Percentiles rank a stretch among this genome's conserved stretches.
These are phyloP conservation scores for Drosophila subquinaria DNA, from an alignment of 2,888 invertebrate genomes.

Conservation along the genomic window DNA sequence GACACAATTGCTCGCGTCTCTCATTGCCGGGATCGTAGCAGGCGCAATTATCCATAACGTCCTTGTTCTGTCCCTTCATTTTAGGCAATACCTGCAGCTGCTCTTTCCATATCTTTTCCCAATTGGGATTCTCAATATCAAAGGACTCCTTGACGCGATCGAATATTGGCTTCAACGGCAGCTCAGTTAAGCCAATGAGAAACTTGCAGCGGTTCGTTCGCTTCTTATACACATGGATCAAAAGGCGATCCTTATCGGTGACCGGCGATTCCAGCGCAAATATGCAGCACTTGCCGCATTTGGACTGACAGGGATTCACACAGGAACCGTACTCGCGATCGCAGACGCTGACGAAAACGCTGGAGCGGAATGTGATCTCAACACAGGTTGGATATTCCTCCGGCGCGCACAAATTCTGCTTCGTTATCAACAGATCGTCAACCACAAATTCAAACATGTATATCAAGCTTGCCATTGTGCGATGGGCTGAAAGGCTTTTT, in stretches of 20 bases:
- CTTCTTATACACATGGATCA: conserved; percentile 83
- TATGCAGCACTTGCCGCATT: conserved; percentile 83
- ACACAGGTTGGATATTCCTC: conserved; percentile 85
- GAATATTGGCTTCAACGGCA: conserved; percentile 81
- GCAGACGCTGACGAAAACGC: conserved; percentile 82
- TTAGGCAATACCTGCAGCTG: conserved; percentile 66
- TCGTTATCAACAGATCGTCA: conserved; percentile 83
- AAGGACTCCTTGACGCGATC: conserved; percentile 83
- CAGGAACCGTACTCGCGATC: conserved; percentile 83
- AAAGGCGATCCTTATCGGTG: conserved; percentile 79
- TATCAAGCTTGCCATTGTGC: conserved; percentile 74
- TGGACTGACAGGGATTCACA: conserved; percentile 70
- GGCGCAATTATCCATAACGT: conserved; percentile 61
- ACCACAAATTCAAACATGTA: conserved; percentile 85
- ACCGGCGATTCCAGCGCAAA: conserved; percentile 83
- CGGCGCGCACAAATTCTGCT: conserved; percentile 84
- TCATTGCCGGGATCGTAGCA: conserved; percentile 70
- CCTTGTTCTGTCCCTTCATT: conserved; percentile 58
- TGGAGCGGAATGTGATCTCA: conserved; percentile 83
- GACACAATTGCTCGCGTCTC: conserved; percentile 79
- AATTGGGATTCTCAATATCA: conserved; percentile 75
- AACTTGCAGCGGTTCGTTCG: conserved; percentile 84
- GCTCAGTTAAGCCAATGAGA: conserved; percentile 80
- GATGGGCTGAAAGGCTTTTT: conserved; percentile 8
- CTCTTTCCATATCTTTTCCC: conserved; percentile 60